Percentiles rank a stretch among this genome's conserved stretches.
These are phyloP conservation scores for Anser cygnoides DNA, from an alignment of 2,113 vertebrate species.

Conservation along the genomic window DNA sequence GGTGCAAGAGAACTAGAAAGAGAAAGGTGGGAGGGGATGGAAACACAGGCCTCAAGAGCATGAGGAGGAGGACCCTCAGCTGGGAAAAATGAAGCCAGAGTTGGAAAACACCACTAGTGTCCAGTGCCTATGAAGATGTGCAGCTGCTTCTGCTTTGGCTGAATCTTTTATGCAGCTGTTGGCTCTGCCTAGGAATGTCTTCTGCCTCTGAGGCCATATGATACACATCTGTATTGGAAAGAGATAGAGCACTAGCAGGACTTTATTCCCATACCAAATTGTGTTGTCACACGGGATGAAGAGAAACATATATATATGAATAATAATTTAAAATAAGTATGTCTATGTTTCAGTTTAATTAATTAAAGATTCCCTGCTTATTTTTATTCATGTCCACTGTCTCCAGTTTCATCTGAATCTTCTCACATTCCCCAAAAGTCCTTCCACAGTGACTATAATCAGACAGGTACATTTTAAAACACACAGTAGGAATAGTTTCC, in stretches of 20 bases:
- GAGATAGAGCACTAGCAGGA: background rate
- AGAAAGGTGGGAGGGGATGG: background rate
- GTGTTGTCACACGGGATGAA: background rate
- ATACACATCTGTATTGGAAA: background rate
- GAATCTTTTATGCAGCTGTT: background rate
- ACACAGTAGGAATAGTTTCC: background rate
- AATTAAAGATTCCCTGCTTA: background rate
- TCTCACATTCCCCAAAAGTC: background rate
- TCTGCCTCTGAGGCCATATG: background rate
- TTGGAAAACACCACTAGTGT: background rate
- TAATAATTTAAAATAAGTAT: background rate
- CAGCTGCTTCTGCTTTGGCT: conserved; percentile 30
- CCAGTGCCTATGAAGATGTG: background rate
- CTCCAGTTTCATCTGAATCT: background rate
- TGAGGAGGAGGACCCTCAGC: background rate
- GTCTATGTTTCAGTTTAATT: background rate
- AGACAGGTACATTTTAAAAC: background rate
- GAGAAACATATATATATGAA: background rate
- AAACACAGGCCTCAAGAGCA: background rate
- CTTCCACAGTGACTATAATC: background rate
- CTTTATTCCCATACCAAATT: background rate
- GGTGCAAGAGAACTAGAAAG: background rate
- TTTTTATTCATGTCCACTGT: background rate
- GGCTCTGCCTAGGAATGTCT: conserved; percentile 4
- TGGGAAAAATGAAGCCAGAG: background rate